Base-by-base conservation (phyloP, 2,797 vertebrate genomes). In the Australoheros facetus region DNA sequence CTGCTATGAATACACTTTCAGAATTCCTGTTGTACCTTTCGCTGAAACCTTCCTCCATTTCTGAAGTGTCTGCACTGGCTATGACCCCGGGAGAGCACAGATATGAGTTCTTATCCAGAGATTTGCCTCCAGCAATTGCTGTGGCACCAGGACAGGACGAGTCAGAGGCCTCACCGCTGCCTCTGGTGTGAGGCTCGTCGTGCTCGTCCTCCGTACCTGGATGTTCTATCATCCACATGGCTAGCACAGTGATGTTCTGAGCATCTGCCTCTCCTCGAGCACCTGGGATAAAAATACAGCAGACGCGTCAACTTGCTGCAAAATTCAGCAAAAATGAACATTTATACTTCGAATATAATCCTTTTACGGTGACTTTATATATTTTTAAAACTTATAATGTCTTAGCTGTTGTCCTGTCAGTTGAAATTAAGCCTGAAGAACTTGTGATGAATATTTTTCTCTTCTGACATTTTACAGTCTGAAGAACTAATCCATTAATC, bases 171-270 rank as follows among this genome's bases (percentile, higher is more conserved):
- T 91, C 91, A 1, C 93, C 85, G 4, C 92, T 80, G 21, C 85
- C 86, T 45, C 95, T 93, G 1, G 94, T 83, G 81, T 94, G 96
- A 11, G 94, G 91, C 59, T 98, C 97, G 3, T 98, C 97, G 0
- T 74, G 91, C 53, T 98, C 97, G 0, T 98, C 98, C 59, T 98
- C 97, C 0, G 95, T 96, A 1, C 95, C 96, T 0, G 98, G 98
- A 75, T 99, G 97, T 66, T 99, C 98, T 0, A 99, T 97, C 98
- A 99, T 99, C 98, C 98, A 99, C 98, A 98, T 99, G 72, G 98
- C 98, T 83, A 99, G 91, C 45, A 99, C 97, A 0, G 98, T 99
- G 94, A 99, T 99, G 89, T 98, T 99, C 92, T 99, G 98, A 39
- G 97, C 97, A 74, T 99, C 98, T 0, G 98, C 98, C 84, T 99